Evolutionary conservation across 2,113 vertebrate genomes (phyloP), one percentile per base, ranked within the genome.

Genomic region (Fregata magnificens): DNA sequence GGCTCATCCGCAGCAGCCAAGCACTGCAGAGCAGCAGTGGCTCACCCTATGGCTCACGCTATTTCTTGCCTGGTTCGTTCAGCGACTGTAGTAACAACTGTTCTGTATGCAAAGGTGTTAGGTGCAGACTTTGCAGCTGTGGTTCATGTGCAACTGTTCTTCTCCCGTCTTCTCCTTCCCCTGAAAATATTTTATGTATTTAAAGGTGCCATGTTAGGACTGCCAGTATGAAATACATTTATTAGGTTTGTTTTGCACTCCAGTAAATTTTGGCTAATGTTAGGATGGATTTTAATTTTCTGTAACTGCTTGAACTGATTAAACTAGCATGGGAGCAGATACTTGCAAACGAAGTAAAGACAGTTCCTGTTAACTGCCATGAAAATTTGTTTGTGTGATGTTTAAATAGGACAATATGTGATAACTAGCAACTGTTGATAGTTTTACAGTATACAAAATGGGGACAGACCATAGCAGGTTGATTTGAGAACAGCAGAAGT

Each of bases 221-320:
- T 62, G 59, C 9, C 81, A 49, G 16, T 13, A 21, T 25, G 50
- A 67, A 94, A 95, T 88, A 87, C 94, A 85, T 72, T 36, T 40
- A 73, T 91, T 67, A 50, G 73, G 70, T 92, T 97, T 96, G 84
- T 88, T 97, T 96, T 86, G 88, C 65, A 71, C 84, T 88, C 93
- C 82, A 61, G 90, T 89, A 76, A 89, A 88, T 96, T 92, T 92
- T 81, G 85, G 70, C 82, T 97, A 66, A 87, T 82, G 55, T 94
- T 95, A 44, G 20, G 24, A 66, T 74, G 94, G 93, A 92, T 95
- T 97, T 96, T 90, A 94, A 88, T 97, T 94, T 97, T 92, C 71
- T 77, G 52, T 95, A 84, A 91, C 81, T 87, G 95, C 93, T 92
- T 93, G 72, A 84, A 77, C 76, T 25, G 9, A 87, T 96, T 90